These are phyloP conservation scores for Jacana jacana DNA, from an alignment of 2,113 vertebrate genomes.

Conservation along the genomic window DNA sequence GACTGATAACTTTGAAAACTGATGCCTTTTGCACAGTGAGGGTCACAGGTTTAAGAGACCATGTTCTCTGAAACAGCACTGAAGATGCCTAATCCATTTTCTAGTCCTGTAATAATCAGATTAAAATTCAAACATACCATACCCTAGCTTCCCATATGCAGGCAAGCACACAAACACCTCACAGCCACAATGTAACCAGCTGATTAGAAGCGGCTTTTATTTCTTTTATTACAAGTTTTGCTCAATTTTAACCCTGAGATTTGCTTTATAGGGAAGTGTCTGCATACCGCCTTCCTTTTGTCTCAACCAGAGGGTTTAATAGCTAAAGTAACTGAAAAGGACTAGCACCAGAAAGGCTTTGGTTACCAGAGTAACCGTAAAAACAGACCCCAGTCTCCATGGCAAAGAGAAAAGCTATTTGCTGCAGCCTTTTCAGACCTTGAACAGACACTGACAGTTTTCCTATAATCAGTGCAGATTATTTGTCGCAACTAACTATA, in stretches of 20 bases:
- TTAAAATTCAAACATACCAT: slow-evolving; percentile 22
- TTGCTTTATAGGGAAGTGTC: slow-evolving; percentile 72
- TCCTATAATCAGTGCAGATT: slow-evolving; percentile 88
- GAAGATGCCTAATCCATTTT: slow-evolving; percentile 14
- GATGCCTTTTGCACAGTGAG: background rate
- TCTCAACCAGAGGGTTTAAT: slow-evolving; percentile 94
- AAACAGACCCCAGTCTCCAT: slow-evolving; percentile 92
- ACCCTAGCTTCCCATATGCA: background rate
- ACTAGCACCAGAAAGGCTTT: slow-evolving; percentile 83
- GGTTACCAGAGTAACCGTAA: slow-evolving; percentile 98
- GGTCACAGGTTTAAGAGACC: background rate
- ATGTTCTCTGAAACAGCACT: background rate
- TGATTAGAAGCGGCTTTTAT: slow-evolving; percentile 34
- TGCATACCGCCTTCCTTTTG: slow-evolving; percentile 87
- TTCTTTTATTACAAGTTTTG: slow-evolving; percentile 47
- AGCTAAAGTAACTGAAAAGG: slow-evolving; percentile 92
- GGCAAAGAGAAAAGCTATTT: slow-evolving; percentile 93
- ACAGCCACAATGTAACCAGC: background rate
- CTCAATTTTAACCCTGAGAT: slow-evolving; percentile 56
- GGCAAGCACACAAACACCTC: background rate
- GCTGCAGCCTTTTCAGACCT: slow-evolving; percentile 91
- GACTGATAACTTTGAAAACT: background rate
- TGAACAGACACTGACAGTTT: slow-evolving; percentile 87
- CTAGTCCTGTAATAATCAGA: slow-evolving; percentile 1
- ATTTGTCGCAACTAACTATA: slow-evolving; percentile 85